A percentile compares a stretch with the other conserved stretches of the same genome.
phyloP scores from a whole-genome alignment of 2,888 invertebrate genomes.

The Epistrophella euchroma region DNA sequence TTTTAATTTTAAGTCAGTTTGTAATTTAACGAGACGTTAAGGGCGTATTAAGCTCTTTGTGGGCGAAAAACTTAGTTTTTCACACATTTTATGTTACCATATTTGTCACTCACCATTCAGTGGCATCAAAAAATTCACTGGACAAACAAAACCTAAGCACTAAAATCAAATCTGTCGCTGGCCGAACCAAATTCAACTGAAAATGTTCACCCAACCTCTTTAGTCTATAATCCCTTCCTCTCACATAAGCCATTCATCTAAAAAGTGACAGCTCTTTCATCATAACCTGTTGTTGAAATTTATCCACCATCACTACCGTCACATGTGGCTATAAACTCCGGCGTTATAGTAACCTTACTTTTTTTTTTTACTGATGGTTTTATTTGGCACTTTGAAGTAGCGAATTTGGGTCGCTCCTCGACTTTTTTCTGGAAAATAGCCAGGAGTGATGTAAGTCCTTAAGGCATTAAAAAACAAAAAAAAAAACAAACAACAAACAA shows the following conservation, averaged over 20 bases:
- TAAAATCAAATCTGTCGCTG: not conserved
- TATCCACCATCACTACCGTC: slow-evolving; percentile 13
- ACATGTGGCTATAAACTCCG: slow-evolving; percentile 20
- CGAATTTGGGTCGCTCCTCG: slow-evolving; percentile 54
- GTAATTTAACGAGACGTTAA: no score
- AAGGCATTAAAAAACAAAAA: slow-evolving; percentile 26
- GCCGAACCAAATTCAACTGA: not conserved
- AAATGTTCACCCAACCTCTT: not conserved
- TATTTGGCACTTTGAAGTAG: slow-evolving; percentile 51
- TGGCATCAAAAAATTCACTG: not conserved
- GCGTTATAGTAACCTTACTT: not conserved
- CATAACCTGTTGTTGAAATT: slow-evolving; percentile 30
- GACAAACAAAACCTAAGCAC: not conserved
- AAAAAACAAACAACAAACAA: slow-evolving; percentile 37
- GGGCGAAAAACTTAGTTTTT: not conserved
- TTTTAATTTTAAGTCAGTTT: no score
- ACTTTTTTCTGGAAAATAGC: slow-evolving; percentile 62
- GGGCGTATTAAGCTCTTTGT: not conserved
- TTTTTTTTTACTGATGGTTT: slow-evolving; percentile 2
- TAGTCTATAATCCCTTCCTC: not conserved
- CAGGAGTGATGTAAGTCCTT: slow-evolving; percentile 61
- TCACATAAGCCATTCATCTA: slow-evolving; percentile 17
- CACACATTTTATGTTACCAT: not conserved
- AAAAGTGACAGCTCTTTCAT: slow-evolving; percentile 26
- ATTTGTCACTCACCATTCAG: not conserved